phyloP scores from a whole-genome alignment of 2,888 invertebrate genomes.

The Nowickia ferox region DNA sequence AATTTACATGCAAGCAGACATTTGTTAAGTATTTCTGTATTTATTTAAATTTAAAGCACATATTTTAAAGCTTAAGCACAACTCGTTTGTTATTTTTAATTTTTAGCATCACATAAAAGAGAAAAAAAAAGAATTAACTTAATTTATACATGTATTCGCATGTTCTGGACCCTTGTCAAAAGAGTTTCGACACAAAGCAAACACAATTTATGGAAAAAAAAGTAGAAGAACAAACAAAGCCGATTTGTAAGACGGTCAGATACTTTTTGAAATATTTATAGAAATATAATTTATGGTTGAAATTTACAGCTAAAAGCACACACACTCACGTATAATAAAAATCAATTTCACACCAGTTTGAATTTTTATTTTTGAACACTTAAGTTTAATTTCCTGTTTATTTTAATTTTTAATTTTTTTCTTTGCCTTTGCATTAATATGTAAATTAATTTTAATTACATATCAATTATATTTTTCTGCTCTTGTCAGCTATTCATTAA shows the following conservation, averaged over 20 bases:
- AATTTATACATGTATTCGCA: background rate
- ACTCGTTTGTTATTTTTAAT: background rate
- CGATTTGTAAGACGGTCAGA: constrained; percentile 19
- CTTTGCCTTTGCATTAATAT: background rate
- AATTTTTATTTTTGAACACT: too few relatives aligned
- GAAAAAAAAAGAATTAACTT: constrained; percentile 19
- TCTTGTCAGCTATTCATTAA: background rate
- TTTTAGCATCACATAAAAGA: constrained; percentile 8
- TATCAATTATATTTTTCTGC: constrained; percentile 12
- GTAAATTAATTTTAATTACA: constrained; percentile 17
- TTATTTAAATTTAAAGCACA: too few relatives aligned
- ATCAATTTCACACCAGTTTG: background rate
- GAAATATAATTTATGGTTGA: constrained; percentile 14
- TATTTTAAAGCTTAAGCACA: too few relatives aligned
- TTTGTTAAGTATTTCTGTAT: too few relatives aligned
- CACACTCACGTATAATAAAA: background rate
- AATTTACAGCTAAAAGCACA: background rate
- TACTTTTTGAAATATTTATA: constrained; percentile 23
- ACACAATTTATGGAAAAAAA: background rate
- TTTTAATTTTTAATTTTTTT: background rate
- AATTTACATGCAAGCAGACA: too few relatives aligned
- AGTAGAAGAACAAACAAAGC: background rate
- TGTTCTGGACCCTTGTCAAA: constrained; percentile 41
- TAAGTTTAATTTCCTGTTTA: background rate
- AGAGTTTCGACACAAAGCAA: background rate